These are phyloP conservation scores for Fulmarus glacialis DNA, from an alignment of 2,113 vertebrate genomes.

Conservation along the genomic window DNA sequence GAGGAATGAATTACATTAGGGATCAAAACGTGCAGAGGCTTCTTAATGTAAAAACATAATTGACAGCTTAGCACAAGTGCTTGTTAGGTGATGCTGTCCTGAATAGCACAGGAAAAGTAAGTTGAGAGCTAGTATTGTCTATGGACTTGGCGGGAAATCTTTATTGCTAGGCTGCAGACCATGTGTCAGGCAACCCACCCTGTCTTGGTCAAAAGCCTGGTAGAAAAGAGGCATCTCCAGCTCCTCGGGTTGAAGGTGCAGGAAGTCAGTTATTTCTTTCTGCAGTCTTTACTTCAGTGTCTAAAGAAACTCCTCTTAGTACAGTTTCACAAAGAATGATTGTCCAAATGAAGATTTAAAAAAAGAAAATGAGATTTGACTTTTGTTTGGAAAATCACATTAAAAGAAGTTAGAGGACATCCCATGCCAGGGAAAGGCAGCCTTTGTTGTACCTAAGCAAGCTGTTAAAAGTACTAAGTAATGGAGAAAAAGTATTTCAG, in stretches of 20 bases:
- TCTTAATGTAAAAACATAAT: background rate
- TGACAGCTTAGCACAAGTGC: background rate
- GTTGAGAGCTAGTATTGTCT: background rate
- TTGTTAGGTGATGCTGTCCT: background rate
- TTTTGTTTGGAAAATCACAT: background rate
- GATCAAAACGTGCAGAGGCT: background rate
- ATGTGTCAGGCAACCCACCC: accelerated
- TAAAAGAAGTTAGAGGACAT: background rate
- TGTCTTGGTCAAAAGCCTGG: background rate
- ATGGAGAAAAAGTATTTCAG: background rate
- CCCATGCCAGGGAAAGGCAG: background rate
- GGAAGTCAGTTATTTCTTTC: background rate
- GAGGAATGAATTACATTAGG: background rate
- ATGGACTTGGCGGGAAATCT: background rate
- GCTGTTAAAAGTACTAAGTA: background rate
- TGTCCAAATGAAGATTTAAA: background rate
- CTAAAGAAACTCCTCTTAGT: background rate
- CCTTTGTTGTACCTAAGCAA: background rate
- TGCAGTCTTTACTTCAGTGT: background rate
- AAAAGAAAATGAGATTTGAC: background rate
- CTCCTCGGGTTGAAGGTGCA: accelerated
- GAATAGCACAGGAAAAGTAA: background rate
- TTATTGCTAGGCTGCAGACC: background rate
- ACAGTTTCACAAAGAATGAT: background rate
- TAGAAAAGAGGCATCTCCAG: background rate